These are phyloP conservation scores for Battus philenor DNA, from an alignment of 1,140 invertebrate genomes.

Conservation along the genomic window DNA sequence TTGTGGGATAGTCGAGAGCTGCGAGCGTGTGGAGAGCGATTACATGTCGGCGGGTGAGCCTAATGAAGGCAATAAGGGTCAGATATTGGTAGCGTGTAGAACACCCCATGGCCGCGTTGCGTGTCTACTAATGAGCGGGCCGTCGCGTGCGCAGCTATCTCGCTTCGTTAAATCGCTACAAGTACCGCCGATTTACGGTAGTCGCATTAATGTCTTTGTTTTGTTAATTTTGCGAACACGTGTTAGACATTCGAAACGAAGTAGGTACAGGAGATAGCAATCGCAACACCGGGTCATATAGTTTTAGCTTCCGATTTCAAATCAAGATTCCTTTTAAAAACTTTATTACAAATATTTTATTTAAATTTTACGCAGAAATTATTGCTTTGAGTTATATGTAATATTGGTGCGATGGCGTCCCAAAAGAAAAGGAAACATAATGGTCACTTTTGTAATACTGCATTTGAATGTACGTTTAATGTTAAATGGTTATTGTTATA, in stretches of 20 bases:
- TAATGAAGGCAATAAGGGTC: constrained; percentile 51
- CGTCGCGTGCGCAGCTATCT: constrained; percentile 63
- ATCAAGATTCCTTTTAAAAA: too few species aligned
- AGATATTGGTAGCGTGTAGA: constrained; percentile 37
- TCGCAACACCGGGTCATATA: constrained; percentile 5
- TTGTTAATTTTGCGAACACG: constrained; percentile 38
- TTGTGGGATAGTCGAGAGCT: constrained; percentile 3
- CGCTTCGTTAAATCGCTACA: constrained; percentile 49
- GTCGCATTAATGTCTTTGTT: constrained; percentile 45
- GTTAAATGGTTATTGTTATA: too few species aligned
- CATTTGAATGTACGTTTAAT: too few species aligned
- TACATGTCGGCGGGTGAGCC: constrained; percentile 41
- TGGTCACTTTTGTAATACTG: too few species aligned
- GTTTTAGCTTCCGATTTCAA: too few species aligned
- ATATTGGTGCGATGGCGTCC: too few species aligned
- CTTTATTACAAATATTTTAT: too few species aligned
- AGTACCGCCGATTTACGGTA: constrained; percentile 30
- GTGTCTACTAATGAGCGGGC: constrained; percentile 62
- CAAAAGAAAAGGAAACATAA: too few species aligned
- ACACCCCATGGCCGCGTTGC: constrained; percentile 40
- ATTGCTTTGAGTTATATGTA: too few species aligned
- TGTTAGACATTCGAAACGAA: constrained; percentile 22
- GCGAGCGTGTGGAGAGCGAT: constrained; percentile 44
- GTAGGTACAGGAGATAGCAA: constrained; percentile 20
- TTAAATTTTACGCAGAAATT: too few species aligned